A percentile compares a stretch with the other conserved stretches of the same genome.
phyloP scores from a whole-genome alignment of 1,140 invertebrate species.

The Leptinotarsa lineolata region DNA sequence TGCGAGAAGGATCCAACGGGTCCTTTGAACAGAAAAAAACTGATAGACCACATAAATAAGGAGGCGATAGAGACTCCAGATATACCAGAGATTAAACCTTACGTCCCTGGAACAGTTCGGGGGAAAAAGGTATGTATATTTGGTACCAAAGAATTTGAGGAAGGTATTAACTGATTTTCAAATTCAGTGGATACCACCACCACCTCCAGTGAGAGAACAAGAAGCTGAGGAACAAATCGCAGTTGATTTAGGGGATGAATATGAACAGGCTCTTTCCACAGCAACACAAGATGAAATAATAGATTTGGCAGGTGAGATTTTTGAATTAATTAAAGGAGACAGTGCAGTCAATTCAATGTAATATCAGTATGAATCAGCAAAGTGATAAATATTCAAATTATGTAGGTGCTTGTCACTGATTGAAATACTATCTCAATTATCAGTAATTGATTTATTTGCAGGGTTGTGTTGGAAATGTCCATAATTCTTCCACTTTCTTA shows the following conservation, averaged over 20 bases:
- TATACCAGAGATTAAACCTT: conserved; percentile 94
- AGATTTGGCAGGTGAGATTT: conserved; percentile 86
- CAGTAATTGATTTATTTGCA: too few species aligned
- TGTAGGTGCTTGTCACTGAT: too few species aligned
- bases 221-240: conserved; percentile 88
- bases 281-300: conserved; percentile 98
- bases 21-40: conserved; percentile 91
- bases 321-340: too few species aligned
- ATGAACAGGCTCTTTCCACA: conserved; percentile 86
- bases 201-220: conserved; percentile 74
- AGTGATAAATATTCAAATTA: too few species aligned
- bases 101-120: conserved; percentile 82
- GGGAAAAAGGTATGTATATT: conserved; percentile 79
- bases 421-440: too few species aligned
- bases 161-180: too few species aligned
- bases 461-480: too few species aligned
- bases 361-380: too few species aligned
- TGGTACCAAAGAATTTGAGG: neutral
- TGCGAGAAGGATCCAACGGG: conserved; percentile 95
- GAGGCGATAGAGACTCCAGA: conserved; percentile 97
- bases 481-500: too few species aligned
- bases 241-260: conserved; percentile 93
- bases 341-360: too few species aligned
- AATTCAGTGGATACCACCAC: conserved; percentile 82
- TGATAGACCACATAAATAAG: conserved; percentile 97